Evolutionary conservation across 2,113 vertebrate species (phyloP), one percentile per base, ranked within the genome.

Genomic region (Pardalotus punctatus): DNA sequence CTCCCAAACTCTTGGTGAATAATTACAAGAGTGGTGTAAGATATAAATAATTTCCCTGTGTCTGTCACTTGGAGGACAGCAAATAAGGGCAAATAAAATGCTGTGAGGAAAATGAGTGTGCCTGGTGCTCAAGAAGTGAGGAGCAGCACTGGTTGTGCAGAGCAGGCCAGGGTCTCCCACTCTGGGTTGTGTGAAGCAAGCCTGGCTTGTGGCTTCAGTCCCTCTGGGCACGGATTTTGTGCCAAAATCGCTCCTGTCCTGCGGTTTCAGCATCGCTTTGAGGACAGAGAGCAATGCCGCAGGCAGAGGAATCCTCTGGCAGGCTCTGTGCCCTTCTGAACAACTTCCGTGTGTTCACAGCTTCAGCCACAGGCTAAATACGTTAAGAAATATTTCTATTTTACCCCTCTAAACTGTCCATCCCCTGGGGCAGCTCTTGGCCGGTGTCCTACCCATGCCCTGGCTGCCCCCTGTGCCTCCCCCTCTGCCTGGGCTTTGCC

Each of bases 211-310:
- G 51, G 29, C 6, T 38, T 50, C 14, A 22, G 23, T 29, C n/a
- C 76, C 45, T 70, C 35, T 36, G 14, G 19, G 56, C 61, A 28
- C 1, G 1, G 51, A 4, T 14, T 57, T 57, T 71, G 16, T 58
- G 62, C 66, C 77, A 36, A 48, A 71, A 31, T 45, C 8, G 0
- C 25, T 71, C 47, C 45, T 33, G 18, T 35, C 19, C 76, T 31
- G 57, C 1, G 2, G 28, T 33, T 62, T 53, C 58, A 22, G 40
- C 10, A 3, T 6, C 1, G 0, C 64, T 81, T 35, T 17, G 69
- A 84, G 81, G 45, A 51, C 29, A 48, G 60, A 36, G 31, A 54
- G 54, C 24, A 7, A 11, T 4, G 78, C 60, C 2, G 0, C 38
- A 21, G 67, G 77, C 36, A 51, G 20, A 70, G 40, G n/a, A 31